Evolutionary conservation across 1,140 invertebrate species (phyloP).

Genomic region (Trypoxylus dichotomus): DNA sequence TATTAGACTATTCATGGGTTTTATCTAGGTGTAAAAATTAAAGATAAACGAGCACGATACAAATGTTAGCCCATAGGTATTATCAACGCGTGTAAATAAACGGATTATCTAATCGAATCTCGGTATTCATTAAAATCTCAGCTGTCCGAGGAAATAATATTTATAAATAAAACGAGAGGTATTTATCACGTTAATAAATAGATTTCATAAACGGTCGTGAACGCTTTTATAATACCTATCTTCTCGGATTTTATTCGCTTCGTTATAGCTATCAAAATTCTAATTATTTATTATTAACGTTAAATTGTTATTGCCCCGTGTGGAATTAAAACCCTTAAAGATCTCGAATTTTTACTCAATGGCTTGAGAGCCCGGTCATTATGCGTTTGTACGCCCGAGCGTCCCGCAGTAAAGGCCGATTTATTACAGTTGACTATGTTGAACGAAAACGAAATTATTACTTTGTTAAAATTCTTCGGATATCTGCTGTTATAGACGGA

Average conservation of each 20-base stretch:
- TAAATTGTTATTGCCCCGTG: not conserved
- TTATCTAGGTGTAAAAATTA: constrained; percentile 23
- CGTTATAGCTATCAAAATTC: not conserved
- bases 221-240: not conserved
- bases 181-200: not conserved
- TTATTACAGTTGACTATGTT: not conserved
- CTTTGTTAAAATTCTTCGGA: constrained; percentile 15
- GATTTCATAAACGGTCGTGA: not conserved
- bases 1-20: constrained; percentile 2
- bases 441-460: constrained; percentile 1
- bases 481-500: not conserved
- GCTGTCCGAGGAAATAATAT: not conserved
- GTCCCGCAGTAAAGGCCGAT: not conserved
- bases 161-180: not conserved
- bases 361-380: not conserved
- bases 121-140: not conserved
- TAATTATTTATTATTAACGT: constrained; percentile 14
- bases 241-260: not conserved
- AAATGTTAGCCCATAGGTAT: not conserved
- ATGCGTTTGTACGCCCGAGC: not conserved
- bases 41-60: constrained; percentile 4
- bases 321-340: not conserved
- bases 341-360: too few relatives aligned
- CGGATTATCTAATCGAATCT: constrained; percentile 1
- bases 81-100: not conserved